Base-by-base conservation (phyloP, 2,888 invertebrate species). In the Apodemia mormo region DNA sequence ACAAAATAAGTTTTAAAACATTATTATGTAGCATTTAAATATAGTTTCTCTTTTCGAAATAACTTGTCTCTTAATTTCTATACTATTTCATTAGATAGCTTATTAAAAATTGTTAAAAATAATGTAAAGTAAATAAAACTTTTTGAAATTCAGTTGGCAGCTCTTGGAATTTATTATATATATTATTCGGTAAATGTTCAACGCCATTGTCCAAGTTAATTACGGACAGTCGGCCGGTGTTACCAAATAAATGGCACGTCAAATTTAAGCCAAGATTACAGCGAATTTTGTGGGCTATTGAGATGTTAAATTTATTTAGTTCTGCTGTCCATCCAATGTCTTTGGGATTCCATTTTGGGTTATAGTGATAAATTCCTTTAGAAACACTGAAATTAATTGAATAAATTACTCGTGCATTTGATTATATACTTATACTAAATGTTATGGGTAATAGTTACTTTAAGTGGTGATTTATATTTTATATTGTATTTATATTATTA, bases 181-280 rank as follows among this genome's bases (percentile, higher is more conserved):
- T 58, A 58, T 58, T 30, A 58, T 49, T 49, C 49, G 58, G 58
- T 58, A 58, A 58, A 58, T 58, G 58, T 58, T 58, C 30, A 33
- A 30, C 61, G 61, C 61, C 33, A 61, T 61, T 61, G 61, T 61
- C 61, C 61, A 61, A 61, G 61, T 61, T 61, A 61, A 61, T 37
- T 61, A 61, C 61, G 61, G 61, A 14, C 52, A n/a, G 52, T n/a
- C 7, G 52, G 61, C 61, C 61, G 61, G 61, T 61, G 33, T 14
- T 61, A 61, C 61, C 61, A 61, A 61, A 61, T 61, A 61, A 61
- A 61, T 61, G 61, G 61, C 61, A 61, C 61, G 61, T 61, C 61
- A 61, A 61, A 14, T 61, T 61, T 61, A 61, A 61, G 61, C 61
- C 61, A 33, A 61, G 61, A 61, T 61, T 61, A 61, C 30, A 14